Evolutionary conservation across 2,888 invertebrate genomes (phyloP).

Genomic region (Lithosia quadra): DNA sequence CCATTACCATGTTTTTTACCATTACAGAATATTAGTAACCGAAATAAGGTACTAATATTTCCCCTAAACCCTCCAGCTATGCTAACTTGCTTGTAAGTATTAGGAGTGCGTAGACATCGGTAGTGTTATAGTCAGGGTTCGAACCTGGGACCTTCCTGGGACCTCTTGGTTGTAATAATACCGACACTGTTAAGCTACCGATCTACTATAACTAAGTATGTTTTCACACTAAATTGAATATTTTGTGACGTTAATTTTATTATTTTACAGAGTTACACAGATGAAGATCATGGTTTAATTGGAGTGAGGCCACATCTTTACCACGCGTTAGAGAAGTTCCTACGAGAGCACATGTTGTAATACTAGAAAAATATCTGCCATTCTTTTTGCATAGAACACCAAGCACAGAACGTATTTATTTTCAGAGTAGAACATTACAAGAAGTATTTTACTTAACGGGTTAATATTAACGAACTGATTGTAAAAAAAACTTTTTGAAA

Average conservation of each 20-base stretch:
- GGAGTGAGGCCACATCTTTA: conserved; percentile 95
- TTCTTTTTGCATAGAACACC: conserved; percentile 32
- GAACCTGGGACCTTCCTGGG: too few species aligned
- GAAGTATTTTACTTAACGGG: conserved; percentile 16
- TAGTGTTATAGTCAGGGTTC: too few species aligned
- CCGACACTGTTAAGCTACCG: too few species aligned
- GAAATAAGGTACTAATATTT: too few species aligned
- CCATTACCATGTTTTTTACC: too few species aligned
- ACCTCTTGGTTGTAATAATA: too few species aligned
- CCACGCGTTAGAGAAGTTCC: conserved; percentile 95
- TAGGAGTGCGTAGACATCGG: too few species aligned
- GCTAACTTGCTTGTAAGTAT: too few species aligned
- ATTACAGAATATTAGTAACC: too few species aligned
- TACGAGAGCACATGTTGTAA: conserved; percentile 81
- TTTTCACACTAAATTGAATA: not conserved
- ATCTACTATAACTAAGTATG: not conserved
- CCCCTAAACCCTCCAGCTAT: too few species aligned
- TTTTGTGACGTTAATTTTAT: conserved; percentile 43
- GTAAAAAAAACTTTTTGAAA: not conserved
- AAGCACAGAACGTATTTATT: conserved; percentile 12
- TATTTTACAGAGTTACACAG: conserved; percentile 93
- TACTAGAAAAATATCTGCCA: conserved; percentile 19
- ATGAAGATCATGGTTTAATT: conserved; percentile 95
- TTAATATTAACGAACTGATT: not conserved
- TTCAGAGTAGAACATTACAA: conserved; percentile 4